Percentiles rank a stretch among this genome's conserved stretches.
Conservation (phyloP, 2,797 vertebrate species). For the Hipposideros larvatus region DNA sequence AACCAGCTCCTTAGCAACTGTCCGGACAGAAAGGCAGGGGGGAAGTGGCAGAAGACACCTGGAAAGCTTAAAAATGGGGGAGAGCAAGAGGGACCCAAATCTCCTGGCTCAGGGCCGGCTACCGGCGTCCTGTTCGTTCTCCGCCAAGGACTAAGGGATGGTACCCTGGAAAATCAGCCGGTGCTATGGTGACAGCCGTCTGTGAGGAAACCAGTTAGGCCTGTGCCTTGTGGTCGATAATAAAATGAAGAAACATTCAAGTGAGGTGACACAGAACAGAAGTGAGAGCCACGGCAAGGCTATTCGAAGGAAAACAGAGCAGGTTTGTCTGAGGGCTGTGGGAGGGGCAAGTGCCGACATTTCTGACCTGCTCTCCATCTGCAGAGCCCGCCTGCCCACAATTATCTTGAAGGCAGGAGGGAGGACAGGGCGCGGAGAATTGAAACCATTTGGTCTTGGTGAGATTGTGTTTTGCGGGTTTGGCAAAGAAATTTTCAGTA, state of each 20-base stretch:
- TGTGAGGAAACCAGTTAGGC: neutral
- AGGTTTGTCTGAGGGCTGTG: neutral
- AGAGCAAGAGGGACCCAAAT: neutral
- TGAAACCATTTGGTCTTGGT: conserved; percentile 68
- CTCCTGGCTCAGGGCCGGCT: neutral
- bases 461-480: conserved; percentile 3
- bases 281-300: neutral
- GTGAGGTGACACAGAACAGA: conserved; percentile 51
- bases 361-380: neutral
- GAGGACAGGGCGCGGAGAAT: conserved; percentile 21
- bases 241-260: neutral
- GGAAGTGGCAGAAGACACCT: neutral
- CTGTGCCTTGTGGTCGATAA: neutral
- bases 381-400: neutral
- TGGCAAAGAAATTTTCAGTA: conserved; percentile 11
- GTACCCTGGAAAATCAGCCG: fast-evolving
- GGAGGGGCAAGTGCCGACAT: neutral
- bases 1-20: neutral
- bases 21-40: neutral
- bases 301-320: conserved; percentile 1
- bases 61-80: neutral
- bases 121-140: neutral
- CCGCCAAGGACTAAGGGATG: neutral
- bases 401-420: conserved; percentile 44
- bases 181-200: neutral